Conservation (phyloP, 2,113 vertebrate genomes). For the Rhinogobius similis region DNA sequence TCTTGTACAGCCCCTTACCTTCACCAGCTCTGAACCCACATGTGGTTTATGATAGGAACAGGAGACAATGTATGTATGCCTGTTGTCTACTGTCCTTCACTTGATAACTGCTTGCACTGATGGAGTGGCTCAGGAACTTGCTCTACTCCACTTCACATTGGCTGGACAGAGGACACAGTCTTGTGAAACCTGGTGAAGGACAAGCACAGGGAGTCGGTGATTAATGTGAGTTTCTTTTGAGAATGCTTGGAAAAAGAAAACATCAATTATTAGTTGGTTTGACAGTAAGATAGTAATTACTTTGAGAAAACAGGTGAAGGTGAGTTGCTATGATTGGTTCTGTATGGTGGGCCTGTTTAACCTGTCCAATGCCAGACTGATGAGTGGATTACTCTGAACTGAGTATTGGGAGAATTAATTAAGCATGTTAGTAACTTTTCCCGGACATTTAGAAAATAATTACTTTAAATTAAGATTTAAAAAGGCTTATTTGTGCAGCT, state of each 20-base stretch:
- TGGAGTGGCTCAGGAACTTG: constrained; percentile 36
- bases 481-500: not conserved
- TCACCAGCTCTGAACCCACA: constrained; percentile 53
- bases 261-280: not conserved
- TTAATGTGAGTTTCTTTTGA: not conserved
- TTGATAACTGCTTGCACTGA: constrained; percentile 36
- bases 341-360: not conserved
- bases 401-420: no score
- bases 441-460: no score
- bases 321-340: not conserved
- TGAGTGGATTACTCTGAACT: no score
- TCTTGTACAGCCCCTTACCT: constrained; percentile 49
- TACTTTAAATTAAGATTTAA: no score
- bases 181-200: constrained; percentile 5
- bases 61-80: constrained; percentile 44
- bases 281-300: not conserved
- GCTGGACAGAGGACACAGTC: constrained; percentile 14
- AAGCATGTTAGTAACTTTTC: not conserved
- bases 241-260: constrained; percentile 4
- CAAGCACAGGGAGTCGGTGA: constrained; percentile 13
- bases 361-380: no score
- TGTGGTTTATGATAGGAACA: constrained; percentile 60
- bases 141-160: constrained; percentile 1
- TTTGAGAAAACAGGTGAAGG: not conserved
- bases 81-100: constrained; percentile 62